These are phyloP conservation scores for Pluvialis apricaria DNA, from an alignment of 2,113 vertebrate genomes.

Conservation along the genomic window DNA sequence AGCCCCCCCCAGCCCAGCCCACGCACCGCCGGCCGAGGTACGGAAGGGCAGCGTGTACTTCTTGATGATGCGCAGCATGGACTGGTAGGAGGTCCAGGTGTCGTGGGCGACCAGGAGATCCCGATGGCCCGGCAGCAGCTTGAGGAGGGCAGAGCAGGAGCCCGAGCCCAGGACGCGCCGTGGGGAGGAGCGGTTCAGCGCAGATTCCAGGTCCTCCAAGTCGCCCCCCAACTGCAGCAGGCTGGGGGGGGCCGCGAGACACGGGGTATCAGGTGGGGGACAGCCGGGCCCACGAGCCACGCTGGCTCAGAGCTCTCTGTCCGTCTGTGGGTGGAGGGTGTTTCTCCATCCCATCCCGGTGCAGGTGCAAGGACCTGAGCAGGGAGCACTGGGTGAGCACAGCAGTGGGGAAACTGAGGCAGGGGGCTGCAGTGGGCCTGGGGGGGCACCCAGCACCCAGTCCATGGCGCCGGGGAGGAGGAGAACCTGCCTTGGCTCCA, in stretches of 20 bases:
- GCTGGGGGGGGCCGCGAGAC: conserved; percentile 34
- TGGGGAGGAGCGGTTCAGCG: conserved; percentile 82
- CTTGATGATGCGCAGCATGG: conserved; percentile 92
- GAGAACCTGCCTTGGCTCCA: neutral
- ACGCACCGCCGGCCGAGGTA: conserved; percentile 72
- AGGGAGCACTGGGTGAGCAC: neutral
- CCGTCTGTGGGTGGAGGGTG: neutral
- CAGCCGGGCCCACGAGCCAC: neutral
- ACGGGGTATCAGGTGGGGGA: fast-evolving
- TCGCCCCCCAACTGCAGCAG: conserved; percentile 90
- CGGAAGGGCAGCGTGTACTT: conserved; percentile 87
- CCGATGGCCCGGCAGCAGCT: conserved; percentile 82
- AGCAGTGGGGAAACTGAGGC: neutral
- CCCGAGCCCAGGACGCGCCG: conserved; percentile 78
- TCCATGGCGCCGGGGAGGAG: fast-evolving
- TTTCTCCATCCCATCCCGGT: neutral
- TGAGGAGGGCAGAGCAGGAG: conserved; percentile 93
- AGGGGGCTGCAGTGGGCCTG: neutral
- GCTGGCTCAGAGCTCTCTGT: neutral
- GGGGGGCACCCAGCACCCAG: neutral
- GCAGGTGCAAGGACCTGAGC: neutral
- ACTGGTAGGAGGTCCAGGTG: conserved; percentile 90
- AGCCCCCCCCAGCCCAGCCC: neutral
- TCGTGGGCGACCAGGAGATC: conserved; percentile 92
- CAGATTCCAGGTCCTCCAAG: conserved; percentile 88